Conservation (phyloP, 2,797 vertebrate genomes). For the Typhlichthys subterraneus region DNA sequence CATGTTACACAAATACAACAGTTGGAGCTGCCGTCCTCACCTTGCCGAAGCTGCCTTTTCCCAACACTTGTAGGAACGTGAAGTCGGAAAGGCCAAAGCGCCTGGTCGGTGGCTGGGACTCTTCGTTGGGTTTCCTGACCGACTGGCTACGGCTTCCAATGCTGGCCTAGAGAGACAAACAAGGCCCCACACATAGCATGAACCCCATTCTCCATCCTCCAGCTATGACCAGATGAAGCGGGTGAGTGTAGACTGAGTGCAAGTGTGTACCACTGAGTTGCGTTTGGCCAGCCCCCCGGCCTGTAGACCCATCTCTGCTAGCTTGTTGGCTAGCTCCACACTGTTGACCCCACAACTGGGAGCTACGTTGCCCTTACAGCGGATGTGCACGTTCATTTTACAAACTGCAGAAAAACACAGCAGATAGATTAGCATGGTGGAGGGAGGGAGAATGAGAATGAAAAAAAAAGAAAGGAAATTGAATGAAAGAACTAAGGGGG, state of each 20-base stretch:
- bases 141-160: neutral
- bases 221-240: neutral
- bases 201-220: neutral
- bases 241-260: neutral
- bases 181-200: neutral
- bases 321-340: constrained; percentile 89
- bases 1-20: constrained; percentile 3
- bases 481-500: neutral
- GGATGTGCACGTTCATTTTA: constrained; percentile 96
- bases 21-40: constrained; percentile 66
- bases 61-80: constrained; percentile 91
- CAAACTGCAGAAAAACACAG: constrained; percentile 78
- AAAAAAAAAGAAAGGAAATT: neutral
- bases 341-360: constrained; percentile 95
- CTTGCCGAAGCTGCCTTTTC: constrained; percentile 98
- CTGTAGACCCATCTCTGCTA: constrained; percentile 94
- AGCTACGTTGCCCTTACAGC: constrained; percentile 93
- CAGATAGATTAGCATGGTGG: neutral
- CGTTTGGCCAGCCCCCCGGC: constrained; percentile 83
- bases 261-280: constrained; percentile 67
- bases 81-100: constrained; percentile 86
- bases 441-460: neutral
- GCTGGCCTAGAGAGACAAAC: constrained; percentile 27
- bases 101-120: constrained; percentile 29
- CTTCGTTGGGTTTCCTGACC: constrained; percentile 35